phyloP scores from a whole-genome alignment of 2,888 invertebrate species.

The Pristionchus japonicus region DNA sequence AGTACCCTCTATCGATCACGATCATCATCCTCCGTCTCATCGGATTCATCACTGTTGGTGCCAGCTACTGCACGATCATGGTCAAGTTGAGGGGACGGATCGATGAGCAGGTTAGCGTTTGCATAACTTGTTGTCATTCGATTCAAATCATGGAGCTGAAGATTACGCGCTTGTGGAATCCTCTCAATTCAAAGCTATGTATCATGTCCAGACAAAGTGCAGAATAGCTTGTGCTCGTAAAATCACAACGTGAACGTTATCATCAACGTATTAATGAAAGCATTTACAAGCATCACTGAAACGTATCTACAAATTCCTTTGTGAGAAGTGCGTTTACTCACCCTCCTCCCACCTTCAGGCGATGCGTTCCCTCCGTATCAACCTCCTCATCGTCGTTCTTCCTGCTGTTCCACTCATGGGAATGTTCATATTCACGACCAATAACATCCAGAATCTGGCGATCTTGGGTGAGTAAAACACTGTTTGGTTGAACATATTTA shows the following conservation, averaged over 20 bases:
- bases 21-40: slow-evolving; percentile 16
- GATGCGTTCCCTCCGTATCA: slow-evolving; percentile 22
- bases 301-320: neutral
- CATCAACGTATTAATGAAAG: too few relatives aligned
- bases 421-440: slow-evolving; percentile 29
- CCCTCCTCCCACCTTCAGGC: neutral
- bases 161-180: too few relatives aligned
- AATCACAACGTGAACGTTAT: too few relatives aligned
- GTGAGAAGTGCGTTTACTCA: neutral
- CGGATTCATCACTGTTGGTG: neutral
- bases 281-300: too few relatives aligned
- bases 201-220: too few relatives aligned
- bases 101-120: neutral
- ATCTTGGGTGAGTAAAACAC: neutral
- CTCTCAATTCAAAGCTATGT: too few relatives aligned
- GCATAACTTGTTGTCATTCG: too few relatives aligned
- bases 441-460: neutral
- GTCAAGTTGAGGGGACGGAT: slow-evolving; percentile 11
- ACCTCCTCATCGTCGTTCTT: neutral
- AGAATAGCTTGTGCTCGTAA: too few relatives aligned
- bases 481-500: neutral
- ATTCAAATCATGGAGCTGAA: too few relatives aligned
- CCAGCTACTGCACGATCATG: slow-evolving; percentile 19
- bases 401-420: slow-evolving; percentile 21
- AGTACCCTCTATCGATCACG: neutral